Evolutionary conservation across 2,113 vertebrate genomes (phyloP), one percentile per base, ranked within the genome.

Genomic region (Cnemophilus loriae): DNA sequence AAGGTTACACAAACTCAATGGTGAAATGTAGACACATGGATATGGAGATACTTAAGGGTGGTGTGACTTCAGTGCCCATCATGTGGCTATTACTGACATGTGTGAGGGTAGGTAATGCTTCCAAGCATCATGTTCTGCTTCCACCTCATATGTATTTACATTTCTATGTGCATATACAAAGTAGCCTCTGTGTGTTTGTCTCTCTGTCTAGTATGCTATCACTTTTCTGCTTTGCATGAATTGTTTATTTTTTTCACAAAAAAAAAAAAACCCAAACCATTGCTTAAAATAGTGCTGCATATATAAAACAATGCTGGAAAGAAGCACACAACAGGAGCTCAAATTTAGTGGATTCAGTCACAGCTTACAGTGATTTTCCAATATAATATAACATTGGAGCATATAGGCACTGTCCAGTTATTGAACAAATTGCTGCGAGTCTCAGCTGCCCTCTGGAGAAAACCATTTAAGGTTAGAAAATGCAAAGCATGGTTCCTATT

Each of bases 11-110:
- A 35, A 28, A 41, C 12, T 49, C 7, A 67, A 2, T 18, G 14
- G 42, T 35, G 56, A 89, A 93, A 89, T 1, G 4, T 0, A 82
- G 30, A 50, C 13, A 46, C 2, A 4, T 0, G 1, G 19, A 55
- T 32, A 56, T 12, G 30, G 30, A 87, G 53, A 71, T 20, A 47
- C 0, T 7, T 17, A 47, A 69, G 44, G 61, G 23, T 90, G 21
- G 16, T 85, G 14, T 32, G 61, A 69, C 44, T 52, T 44, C 49
- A 27, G 39, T 22, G 39, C 33, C 49, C 39, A 24, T 64, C 23
- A 18, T 52, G 33, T 26, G 41, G 37, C 5, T 33, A 67, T 42
- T 46, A 42, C 68, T 42, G 60, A 70, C 11, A 22, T 3, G 2
- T n/a, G 50, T 1, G 2, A 85, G 11, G 7, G 37, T 8, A 89